Conservation (phyloP, 1,140 invertebrate genomes). For the Zaprionus capensis region DNA sequence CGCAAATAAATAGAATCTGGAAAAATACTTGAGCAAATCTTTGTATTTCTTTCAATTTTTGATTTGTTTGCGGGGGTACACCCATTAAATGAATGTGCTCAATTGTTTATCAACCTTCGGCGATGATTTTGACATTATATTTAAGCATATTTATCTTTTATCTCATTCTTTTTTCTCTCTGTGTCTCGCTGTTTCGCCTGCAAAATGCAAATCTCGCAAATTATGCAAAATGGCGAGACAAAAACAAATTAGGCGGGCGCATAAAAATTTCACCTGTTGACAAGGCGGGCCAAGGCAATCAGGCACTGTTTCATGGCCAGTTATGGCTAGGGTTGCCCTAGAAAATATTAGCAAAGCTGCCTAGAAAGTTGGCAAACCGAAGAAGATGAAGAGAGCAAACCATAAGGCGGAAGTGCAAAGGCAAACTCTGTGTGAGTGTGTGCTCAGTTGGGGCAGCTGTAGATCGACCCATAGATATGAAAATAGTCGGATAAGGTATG, state of each 20-base stretch:
- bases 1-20: constrained; percentile 13
- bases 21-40: constrained; percentile 13
- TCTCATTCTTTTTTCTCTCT: neutral
- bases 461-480: neutral
- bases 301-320: constrained; percentile 29
- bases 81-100: constrained; percentile 56
- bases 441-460: constrained; percentile 18
- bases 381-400: constrained; percentile 38
- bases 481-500: neutral
- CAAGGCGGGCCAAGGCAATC: constrained; percentile 70
- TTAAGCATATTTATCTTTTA: constrained; percentile 55
- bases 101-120: constrained; percentile 69
- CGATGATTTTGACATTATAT: constrained; percentile 64
- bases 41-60: constrained; percentile 18
- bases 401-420: constrained; percentile 61
- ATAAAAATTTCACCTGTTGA: constrained; percentile 70
- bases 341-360: constrained; percentile 54
- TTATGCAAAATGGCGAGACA: constrained; percentile 61
- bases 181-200: constrained; percentile 7
- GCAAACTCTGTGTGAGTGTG: constrained; percentile 5
- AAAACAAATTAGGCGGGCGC: constrained; percentile 66
- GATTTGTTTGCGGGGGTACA: constrained; percentile 43
- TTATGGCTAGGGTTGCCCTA: constrained; percentile 69
- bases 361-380: constrained; percentile 60
- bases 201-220: constrained; percentile 66